phyloP scores from a whole-genome alignment of 2,888 invertebrate genomes.

The Stenodera caucasica region DNA sequence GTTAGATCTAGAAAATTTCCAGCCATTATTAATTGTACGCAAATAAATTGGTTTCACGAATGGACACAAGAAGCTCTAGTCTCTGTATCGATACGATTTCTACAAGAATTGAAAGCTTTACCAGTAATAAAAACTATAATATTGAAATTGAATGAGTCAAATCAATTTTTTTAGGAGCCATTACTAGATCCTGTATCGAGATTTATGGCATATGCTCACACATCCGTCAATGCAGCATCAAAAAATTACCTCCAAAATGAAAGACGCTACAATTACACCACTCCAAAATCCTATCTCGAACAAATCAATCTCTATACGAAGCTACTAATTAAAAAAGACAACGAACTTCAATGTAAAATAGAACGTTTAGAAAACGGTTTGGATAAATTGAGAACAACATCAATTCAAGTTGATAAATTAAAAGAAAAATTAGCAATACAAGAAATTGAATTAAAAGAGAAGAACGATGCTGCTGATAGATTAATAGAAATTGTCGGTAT shows the following conservation, averaged over 20 bases:
- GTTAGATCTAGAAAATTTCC: slow-evolving; percentile 94
- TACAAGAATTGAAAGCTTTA: slow-evolving; percentile 78
- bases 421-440: slow-evolving; percentile 71
- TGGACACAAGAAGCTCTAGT: slow-evolving; percentile 98
- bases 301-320: slow-evolving; percentile 82
- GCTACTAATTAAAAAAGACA: too few relatives aligned
- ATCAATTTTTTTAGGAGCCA: slow-evolving; percentile 57
- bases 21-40: slow-evolving; percentile 91
- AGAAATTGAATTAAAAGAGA: slow-evolving; percentile 73
- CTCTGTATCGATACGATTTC: slow-evolving; percentile 87
- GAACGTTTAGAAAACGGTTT: slow-evolving; percentile 12
- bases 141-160: not conserved
- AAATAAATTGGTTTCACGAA: slow-evolving; percentile 98
- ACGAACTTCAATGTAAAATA: slow-evolving; percentile 45
- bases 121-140: slow-evolving; percentile 70
- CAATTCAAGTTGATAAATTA: slow-evolving; percentile 81
- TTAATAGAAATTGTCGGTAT: slow-evolving; percentile 83
- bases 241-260: slow-evolving; percentile 79
- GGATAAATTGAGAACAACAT: slow-evolving; percentile 64
- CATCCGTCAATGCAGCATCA: slow-evolving; percentile 85
- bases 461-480: slow-evolving; percentile 88
- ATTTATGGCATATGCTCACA: slow-evolving; percentile 91
- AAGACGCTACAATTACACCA: slow-evolving; percentile 91
- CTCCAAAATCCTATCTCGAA: slow-evolving; percentile 94
- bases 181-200: slow-evolving; percentile 82